Evolutionary conservation across 2,888 invertebrate species (phyloP), one percentile per base, ranked within the genome.

Genomic region (Dorcus hopei): DNA sequence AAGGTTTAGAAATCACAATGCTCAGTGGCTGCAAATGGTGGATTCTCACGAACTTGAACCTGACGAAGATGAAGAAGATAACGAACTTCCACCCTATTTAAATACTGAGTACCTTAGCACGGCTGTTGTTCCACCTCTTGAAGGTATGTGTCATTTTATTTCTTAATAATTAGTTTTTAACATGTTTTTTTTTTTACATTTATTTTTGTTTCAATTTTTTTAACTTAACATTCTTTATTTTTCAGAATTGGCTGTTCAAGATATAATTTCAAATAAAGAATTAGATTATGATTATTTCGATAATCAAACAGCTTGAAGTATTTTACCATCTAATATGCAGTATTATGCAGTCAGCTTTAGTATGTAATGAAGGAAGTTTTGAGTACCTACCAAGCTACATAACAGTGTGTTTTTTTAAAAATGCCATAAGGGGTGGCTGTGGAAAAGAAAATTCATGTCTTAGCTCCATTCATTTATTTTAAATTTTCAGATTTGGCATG

Each of bases 11-110:
- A 95, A 95, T 80, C 97, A 98, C 80, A 99, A 99, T 79, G 93
- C 94, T 0, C 97, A 98, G 76, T 99, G 98, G 98, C 81, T 99
- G 66, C 94, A 95, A 71, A 97, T 97, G 90, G 94, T 98, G 41
- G 95, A 96, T 78, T 82, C 83, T 59, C 85, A 85, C 62, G 81
- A 82, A 61, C 69, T 78, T 43, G 75, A 76, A 40, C 74, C 73
- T 2, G 77, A 77, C 49, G 80, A 80, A 45, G 76, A 74, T 51
- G 83, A 83, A 48, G 84, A 81, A 48, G 88, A 88, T 66, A 85
- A 85, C 63, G 88, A 87, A 70, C 77, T 90, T 67, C 89, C 90
- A 59, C 88, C 89, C 1, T 90, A 89, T 79, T 82, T 90, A 65
- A 87, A 87, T 68, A 88, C 88, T 9, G 90, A 90, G 72, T 87